These are phyloP conservation scores for Dinocampus coccinellae DNA, from an alignment of 2,888 invertebrate genomes.

Conservation along the genomic window DNA sequence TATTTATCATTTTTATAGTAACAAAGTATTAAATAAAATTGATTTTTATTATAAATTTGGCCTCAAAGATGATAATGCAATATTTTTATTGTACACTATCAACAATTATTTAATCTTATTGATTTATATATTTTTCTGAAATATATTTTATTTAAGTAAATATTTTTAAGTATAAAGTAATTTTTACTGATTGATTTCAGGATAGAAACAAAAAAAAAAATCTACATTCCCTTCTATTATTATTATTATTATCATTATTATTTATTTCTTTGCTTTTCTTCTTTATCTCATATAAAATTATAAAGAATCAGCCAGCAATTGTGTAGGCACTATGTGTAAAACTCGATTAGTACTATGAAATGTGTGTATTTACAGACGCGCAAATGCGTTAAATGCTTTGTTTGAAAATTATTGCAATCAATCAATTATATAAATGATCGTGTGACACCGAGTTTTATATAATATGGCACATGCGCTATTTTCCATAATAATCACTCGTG, in stretches of 20 bases:
- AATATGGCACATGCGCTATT: constrained; percentile 16
- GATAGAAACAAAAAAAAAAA: neutral
- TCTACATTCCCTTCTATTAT: neutral
- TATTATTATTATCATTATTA: neutral
- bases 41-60: constrained; percentile 31
- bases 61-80: neutral
- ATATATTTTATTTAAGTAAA: constrained; percentile 8
- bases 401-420: constrained; percentile 18
- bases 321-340: neutral
- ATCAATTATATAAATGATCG: neutral
- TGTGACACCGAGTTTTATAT: constrained; percentile 7
- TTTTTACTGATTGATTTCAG: neutral
- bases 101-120: constrained; percentile 2
- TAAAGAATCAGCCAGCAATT: neutral
- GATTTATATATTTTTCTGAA: neutral
- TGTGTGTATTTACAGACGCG: constrained; percentile 28
- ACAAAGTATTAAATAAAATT: constrained; percentile 55
- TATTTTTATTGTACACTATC: neutral
- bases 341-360: constrained; percentile 23
- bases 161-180: neutral
- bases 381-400: constrained; percentile 15
- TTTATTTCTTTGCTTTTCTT: neutral
- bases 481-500: neutral
- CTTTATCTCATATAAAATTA: neutral
- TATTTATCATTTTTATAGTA: constrained; percentile 49